Percentiles rank a stretch among this genome's conserved stretches.
These are phyloP conservation scores for Hydractinia symbiolongicarpus DNA, from an alignment of 30 jellyfish, hydroid and myxozoan genomes.

Conservation along the genomic window DNA sequence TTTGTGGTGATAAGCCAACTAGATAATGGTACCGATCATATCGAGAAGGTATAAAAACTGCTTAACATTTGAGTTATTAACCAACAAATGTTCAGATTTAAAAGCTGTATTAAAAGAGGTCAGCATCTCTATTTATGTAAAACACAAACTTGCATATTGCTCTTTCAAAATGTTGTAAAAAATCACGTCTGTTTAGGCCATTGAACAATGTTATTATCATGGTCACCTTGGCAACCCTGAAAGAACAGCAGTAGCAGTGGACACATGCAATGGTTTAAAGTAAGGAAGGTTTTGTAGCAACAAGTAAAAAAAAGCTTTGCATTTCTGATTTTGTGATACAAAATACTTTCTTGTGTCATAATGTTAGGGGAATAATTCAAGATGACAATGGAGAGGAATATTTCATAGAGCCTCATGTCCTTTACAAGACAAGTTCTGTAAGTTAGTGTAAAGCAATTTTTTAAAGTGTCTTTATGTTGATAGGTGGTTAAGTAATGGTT, in stretches of 20 bases:
- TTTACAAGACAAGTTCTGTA: not conserved
- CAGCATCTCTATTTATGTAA: too few relatives aligned
- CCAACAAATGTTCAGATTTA: too few relatives aligned
- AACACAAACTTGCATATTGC: too few relatives aligned
- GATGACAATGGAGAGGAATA: conserved; percentile 52
- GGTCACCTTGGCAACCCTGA: conserved; percentile 40
- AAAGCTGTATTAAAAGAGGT: too few relatives aligned
- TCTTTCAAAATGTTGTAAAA: too few relatives aligned
- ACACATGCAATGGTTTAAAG: conserved; percentile 71
- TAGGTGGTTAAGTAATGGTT: too few relatives aligned
- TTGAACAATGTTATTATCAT: conserved; percentile 67
- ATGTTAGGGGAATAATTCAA: conserved; percentile 55
- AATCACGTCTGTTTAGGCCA: not conserved
- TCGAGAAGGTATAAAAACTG: not conserved
- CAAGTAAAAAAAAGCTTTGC: too few relatives aligned
- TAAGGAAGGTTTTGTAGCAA: too few relatives aligned
- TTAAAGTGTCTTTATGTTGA: too few relatives aligned
- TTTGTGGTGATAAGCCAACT: not conserved
- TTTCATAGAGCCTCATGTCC: conserved; percentile 46
- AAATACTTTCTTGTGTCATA: not conserved
- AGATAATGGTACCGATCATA: conserved; percentile 8
- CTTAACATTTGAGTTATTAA: too few relatives aligned
- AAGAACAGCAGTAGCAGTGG: conserved; percentile 47
- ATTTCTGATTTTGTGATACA: too few relatives aligned
- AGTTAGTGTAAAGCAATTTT: too few relatives aligned